Base-by-base conservation (phyloP, 2,113 vertebrate species). In the Nymphicus hollandicus region DNA sequence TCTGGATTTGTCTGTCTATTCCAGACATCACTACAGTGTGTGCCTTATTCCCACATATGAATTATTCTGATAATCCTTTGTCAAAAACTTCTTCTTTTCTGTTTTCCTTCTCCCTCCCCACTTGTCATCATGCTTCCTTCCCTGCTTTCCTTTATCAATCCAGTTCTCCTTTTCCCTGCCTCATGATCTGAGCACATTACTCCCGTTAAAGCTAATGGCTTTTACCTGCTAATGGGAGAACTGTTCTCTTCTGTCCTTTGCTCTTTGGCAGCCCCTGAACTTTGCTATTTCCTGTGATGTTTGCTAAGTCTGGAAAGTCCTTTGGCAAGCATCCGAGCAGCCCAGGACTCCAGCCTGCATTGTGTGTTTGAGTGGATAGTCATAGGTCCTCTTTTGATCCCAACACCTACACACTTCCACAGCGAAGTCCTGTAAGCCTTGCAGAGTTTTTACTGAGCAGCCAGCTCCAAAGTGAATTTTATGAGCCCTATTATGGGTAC, bases 161-260 rank as follows among this genome's bases (percentile, higher is more conserved):
- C 72, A 7, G 6, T 68, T 39, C 52, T 86, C n/a, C 43, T 87
- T 71, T 81, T 46, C 50, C 53, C 60, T 39, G 12, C 37, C 35
- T 61, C 55, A 12, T 24, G 46, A 53, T 39, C 46, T 23, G 60
- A 90, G 69, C 46, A 37, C 29, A 28, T 74, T 47, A 78, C 17
- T 94, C 84, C 76, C 0, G 1, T 72, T 94, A 65, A 89, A 94
- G 63, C 86, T 91, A 90, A 86, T 86, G 47, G 81, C 69, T 96
- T 95, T 96, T 96, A 93, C 95, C 88, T 97, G 88, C 91, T 93
- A 81, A 90, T 90, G 90, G 79, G 70, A 88, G 71, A 91, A 50
- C 66, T 33, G 29, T 68, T 93, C 74, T 72, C 49, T 87, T 53
- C 87, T 86, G 50, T 89, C 88, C 93, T 95, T 90, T 90, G 81